Evolutionary conservation across 2,888 invertebrate genomes (phyloP).

Genomic region (Ceraclea dissimilis): DNA sequence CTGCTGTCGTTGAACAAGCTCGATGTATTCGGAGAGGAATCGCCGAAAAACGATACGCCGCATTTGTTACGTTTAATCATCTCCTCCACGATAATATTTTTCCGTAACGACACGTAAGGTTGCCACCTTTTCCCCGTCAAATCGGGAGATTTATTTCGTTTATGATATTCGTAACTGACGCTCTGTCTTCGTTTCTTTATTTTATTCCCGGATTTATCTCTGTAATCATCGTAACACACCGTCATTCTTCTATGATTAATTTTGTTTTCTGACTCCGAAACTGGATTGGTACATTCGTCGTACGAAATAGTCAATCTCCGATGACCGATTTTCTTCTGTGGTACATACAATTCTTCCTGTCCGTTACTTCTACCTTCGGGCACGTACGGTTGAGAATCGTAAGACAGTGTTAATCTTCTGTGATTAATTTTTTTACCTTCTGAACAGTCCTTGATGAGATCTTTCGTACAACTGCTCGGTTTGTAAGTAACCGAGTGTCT

Average conservation of each 20-base stretch:
- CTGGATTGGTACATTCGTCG: too few relatives aligned
- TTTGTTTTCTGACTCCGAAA: neutral
- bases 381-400: too few relatives aligned
- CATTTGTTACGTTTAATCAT: slow-evolving; percentile 40
- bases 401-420: too few relatives aligned
- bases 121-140: slow-evolving; percentile 48
- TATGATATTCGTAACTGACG: slow-evolving; percentile 6
- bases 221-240: neutral
- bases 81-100: slow-evolving; percentile 41
- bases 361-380: too few relatives aligned
- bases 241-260: neutral
- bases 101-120: slow-evolving; percentile 46
- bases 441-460: too few relatives aligned
- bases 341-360: too few relatives aligned
- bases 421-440: too few relatives aligned
- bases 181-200: neutral
- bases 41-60: slow-evolving; percentile 3
- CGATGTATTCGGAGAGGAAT: neutral
- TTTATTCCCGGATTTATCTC: neutral
- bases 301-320: too few relatives aligned
- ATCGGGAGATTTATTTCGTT: slow-evolving; percentile 37
- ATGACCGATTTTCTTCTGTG: too few relatives aligned
- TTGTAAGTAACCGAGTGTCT: too few relatives aligned
- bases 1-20: neutral
- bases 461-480: too few relatives aligned